Base-by-base conservation (phyloP, 2,888 invertebrate genomes). In the Germaria angustata region DNA sequence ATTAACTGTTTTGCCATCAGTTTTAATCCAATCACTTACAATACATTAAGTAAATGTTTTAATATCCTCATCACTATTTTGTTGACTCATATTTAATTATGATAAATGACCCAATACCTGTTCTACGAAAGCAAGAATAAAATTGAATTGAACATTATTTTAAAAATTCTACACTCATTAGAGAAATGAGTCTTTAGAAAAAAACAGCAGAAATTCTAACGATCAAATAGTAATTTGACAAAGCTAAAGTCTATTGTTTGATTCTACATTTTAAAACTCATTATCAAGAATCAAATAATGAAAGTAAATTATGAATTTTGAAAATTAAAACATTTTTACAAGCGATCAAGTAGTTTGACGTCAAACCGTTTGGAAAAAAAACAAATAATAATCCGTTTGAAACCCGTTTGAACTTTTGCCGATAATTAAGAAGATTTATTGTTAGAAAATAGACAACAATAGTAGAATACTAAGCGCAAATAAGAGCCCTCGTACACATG, bases 401-500 rank as follows among this genome's bases (percentile, higher is more conserved):
- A 68, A 79, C 75, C 57, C 75, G 69, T 82, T 82, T 82, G 79
- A 82, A 82, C 79, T 82, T 79, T 79, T 82, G 51, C 75, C 79
- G 79, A 75, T 79, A 71, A 75, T 79, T 68, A 22, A n/a, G 55
- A 17, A 51, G 65, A 51, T 57, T 49, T 68, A 28, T 63, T 34
- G 63, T 73, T 73, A 73, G 51, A 72, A 78, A 41, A n/a, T 15
- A 61, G 39, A 13, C n/a, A 66, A 2, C 51, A 36, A 66, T 36
- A 36, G 32, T 17, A 49, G 49, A 20, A 22, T 24, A 44, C 34
- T 63, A 17, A 34, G 32, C 7, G 24, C 34, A 59, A 68, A 1
- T 20, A 39, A 9, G 49, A 68, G 6, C 39, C 39, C 68, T 68
- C 68, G 39, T 2, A 68, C 39, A 53, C 53, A 69, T 69, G 55